Base-by-base conservation (phyloP, 2,797 vertebrate species). In the Nyctibius grandis region DNA sequence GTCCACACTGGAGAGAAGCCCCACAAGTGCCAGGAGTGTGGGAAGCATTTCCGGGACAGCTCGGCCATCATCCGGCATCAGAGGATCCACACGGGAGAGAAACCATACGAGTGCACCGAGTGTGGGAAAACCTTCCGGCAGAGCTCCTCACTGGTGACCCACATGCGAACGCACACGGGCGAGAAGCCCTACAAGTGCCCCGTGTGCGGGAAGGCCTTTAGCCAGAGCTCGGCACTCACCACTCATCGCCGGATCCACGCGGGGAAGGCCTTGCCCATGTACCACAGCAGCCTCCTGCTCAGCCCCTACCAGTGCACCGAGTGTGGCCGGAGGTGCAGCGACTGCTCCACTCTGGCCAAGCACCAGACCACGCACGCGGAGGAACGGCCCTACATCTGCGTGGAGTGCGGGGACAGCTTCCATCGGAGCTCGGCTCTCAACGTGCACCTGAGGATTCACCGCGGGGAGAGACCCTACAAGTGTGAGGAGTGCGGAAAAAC, bases 1-100 rank as follows among this genome's bases (percentile, higher is more conserved):
- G 96, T 97, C 48, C 97, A 98, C 78, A 97, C 97, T 0, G 96
- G 98, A 38, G 95, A 97, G 91, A 97, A 97, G 63, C 97, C 97
- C 12, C 97, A 95, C 54, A 85, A 91, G 45, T 97, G 97, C 80
- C 93, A 97, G 42, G 93, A 97, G 10, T 98, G 97, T 0, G 97
- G 97, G 31, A 98, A 97, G 54, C 6, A 28, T 68, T 97, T 97
- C 85, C 93, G 95, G 9, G 96, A 96, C 70, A 98, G 97, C 75
- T 97, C 96, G 0, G 97, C 97, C 47, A 96, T 96, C 47, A 69
- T 95, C 67, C 80, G 89, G 63, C 97, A 97, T 65, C 94, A 91
- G 93, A 88, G 95, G 69, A 94, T 83, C 29, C 97, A 97, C 86
- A 97, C 95, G 0, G 94, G 88, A 12, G 95, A 97, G 88, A 93